These are phyloP conservation scores for Terebella lapidaria DNA, from an alignment of 2,888 invertebrate species.

Conservation along the genomic window DNA sequence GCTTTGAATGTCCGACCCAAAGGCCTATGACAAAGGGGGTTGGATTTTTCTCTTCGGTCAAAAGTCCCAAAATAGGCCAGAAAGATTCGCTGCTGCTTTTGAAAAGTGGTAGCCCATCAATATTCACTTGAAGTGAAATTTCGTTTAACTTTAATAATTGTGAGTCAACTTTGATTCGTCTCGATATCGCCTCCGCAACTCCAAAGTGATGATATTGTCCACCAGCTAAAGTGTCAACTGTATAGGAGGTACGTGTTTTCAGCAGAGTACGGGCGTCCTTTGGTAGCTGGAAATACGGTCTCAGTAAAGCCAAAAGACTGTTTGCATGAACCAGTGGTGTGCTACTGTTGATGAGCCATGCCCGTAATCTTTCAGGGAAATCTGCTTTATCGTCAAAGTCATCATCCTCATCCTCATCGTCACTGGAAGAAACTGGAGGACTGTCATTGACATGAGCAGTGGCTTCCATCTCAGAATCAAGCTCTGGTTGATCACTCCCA, in stretches of 20 bases:
- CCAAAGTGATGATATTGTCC: background rate
- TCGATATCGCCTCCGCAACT: background rate
- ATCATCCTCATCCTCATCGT: too few species aligned
- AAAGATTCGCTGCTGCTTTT: conserved; percentile 9
- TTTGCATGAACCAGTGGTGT: too few species aligned
- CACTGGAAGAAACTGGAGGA: too few species aligned
- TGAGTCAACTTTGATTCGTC: background rate
- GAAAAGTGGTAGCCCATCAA: conserved; percentile 16
- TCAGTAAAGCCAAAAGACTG: too few species aligned
- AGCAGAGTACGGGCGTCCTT: background rate
- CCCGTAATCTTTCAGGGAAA: too few species aligned
- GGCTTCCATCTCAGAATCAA: too few species aligned
- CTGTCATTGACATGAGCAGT: too few species aligned
- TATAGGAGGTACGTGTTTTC: background rate
- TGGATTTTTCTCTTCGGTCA: background rate
- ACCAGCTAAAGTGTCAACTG: background rate
- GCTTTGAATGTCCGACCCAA: conserved; percentile 9
- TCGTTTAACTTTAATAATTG: background rate
- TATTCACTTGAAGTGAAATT: conserved; percentile 6
- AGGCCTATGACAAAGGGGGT: conserved; percentile 10
- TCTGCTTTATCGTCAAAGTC: too few species aligned
- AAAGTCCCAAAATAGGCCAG: conserved; percentile 12
- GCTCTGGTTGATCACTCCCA: too few species aligned
- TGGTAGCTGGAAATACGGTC: too few species aligned
- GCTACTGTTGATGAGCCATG: too few species aligned